phyloP scores from a whole-genome alignment of 1,140 invertebrate species.

The Cyclina sinensis region DNA sequence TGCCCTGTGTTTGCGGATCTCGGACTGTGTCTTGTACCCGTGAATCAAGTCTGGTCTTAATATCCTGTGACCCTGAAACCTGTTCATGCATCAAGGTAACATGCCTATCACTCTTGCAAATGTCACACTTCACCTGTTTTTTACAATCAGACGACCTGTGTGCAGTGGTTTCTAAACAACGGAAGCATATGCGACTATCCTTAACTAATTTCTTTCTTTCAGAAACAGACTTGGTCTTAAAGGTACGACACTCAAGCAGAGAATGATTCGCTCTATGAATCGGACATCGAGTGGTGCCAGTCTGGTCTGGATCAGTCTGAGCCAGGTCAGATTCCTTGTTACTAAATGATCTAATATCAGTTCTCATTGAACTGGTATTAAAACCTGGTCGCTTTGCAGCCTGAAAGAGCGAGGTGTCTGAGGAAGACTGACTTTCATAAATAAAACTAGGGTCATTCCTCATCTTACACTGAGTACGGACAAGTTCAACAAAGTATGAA shows the following conservation, averaged over 20 bases:
- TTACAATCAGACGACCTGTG: not conserved
- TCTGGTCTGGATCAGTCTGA: too few relatives aligned
- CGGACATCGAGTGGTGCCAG: not conserved
- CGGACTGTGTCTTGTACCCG: not conserved
- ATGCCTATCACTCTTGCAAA: not conserved
- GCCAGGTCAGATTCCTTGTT: too few relatives aligned
- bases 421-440: not conserved
- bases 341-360: too few relatives aligned
- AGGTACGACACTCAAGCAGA: not conserved
- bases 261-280: not conserved
- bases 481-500: constrained; percentile 59
- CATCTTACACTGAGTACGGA: constrained; percentile 50
- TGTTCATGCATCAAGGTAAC: not conserved
- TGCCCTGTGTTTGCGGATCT: not conserved
- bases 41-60: not conserved
- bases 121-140: not conserved
- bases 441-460: constrained; percentile 70
- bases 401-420: not conserved
- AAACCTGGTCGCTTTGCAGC: not conserved
- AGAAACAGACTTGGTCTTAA: not conserved
- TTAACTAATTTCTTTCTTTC: not conserved
- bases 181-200: not conserved
- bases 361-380: too few relatives aligned
- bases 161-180: not conserved
- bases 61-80: not conserved